These are phyloP conservation scores for Diaphora mendica DNA, from an alignment of 2,888 invertebrate species.

Conservation along the genomic window DNA sequence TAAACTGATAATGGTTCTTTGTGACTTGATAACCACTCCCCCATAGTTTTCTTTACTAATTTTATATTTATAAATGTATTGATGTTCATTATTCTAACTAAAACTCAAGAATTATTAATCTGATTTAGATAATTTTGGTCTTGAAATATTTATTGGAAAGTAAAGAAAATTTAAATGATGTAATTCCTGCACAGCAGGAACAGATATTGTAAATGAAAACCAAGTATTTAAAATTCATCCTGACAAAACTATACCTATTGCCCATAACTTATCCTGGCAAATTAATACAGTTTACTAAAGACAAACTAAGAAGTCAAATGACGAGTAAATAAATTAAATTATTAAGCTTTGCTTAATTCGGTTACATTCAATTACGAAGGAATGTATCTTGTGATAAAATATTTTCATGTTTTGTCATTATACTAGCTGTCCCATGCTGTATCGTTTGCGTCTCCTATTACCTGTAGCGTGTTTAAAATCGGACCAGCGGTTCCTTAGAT, in stretches of 20 bases:
- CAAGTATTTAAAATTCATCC: background rate
- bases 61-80: no score
- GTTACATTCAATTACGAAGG: background rate
- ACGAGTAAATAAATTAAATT: background rate
- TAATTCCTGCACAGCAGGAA: no score
- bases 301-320: background rate
- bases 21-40: background rate
- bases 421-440: no score
- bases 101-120: no score
- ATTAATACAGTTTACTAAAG: background rate
- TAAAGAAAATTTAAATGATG: no score
- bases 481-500: no score
- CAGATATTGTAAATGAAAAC: background rate
- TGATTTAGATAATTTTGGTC: no score
- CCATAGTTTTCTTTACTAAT: background rate
- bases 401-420: background rate
- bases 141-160: no score
- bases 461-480: no score
- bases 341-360: background rate
- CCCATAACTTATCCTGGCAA: background rate
- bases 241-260: background rate
- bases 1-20: background rate
- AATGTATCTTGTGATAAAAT: background rate
- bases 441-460: no score
- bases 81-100: no score